Evolutionary conservation across 2,797 vertebrate genomes (phyloP).

Genomic region (Sebastes trivittatus): DNA sequence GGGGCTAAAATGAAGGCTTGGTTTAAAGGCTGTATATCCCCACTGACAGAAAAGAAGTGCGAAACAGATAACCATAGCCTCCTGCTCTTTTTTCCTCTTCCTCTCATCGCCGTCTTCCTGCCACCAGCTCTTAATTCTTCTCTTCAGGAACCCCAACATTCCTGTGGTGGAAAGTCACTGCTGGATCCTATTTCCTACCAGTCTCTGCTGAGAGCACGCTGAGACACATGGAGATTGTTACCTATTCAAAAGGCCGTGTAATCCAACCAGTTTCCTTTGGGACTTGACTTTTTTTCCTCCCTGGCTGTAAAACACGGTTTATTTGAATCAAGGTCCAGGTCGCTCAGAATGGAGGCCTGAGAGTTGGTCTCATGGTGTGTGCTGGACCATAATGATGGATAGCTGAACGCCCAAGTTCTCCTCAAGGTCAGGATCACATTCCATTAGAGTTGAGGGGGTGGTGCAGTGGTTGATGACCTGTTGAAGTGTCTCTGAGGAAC

Average conservation of each 20-base stretch:
- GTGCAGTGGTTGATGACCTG: background rate
- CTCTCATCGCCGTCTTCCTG: slow-evolving; percentile 25
- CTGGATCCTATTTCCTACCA: slow-evolving; percentile 69
- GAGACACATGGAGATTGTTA: slow-evolving; percentile 77
- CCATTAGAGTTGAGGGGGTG: background rate
- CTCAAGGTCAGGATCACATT: background rate
- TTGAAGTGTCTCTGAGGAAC: background rate
- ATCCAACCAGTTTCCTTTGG: slow-evolving; percentile 57
- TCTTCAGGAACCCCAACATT: slow-evolving; percentile 64
- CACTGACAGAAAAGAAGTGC: slow-evolving; percentile 36
- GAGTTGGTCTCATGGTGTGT: background rate
- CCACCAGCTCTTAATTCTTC: slow-evolving; percentile 42
- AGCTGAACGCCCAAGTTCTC: background rate
- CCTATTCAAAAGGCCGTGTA: slow-evolving; percentile 65
- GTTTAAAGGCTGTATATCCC: slow-evolving; percentile 39
- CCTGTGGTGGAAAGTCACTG: slow-evolving; percentile 70
- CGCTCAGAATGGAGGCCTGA: background rate
- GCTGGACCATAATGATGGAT: background rate
- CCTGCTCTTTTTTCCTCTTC: background rate
- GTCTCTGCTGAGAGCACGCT: slow-evolving; percentile 45
- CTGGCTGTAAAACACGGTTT: slow-evolving; percentile 27
- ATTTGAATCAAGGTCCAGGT: slow-evolving; percentile 28
- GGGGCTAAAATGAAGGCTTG: slow-evolving; percentile 24
- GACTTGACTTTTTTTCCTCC: slow-evolving; percentile 10
- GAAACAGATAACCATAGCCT: slow-evolving; percentile 12